Percentiles rank a stretch among this genome's conserved stretches.
Evolutionary conservation across 2,797 vertebrate genomes (phyloP).

Genomic region (Eurystomus glaucurus): DNA sequence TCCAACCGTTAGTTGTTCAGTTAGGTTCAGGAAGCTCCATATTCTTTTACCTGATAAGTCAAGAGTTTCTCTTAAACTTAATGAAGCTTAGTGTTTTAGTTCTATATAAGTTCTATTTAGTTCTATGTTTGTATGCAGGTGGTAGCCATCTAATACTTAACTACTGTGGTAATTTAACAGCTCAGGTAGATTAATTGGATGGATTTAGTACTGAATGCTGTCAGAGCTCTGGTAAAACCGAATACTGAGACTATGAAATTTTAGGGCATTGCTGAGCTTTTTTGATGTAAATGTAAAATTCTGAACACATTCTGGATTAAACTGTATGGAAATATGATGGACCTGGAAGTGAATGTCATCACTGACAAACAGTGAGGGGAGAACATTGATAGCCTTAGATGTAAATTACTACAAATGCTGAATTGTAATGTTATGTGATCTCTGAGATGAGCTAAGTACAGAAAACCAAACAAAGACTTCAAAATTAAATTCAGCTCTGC

Average conservation of each 20-base stretch:
- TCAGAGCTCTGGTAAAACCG: neutral
- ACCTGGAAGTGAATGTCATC: neutral
- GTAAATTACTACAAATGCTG: neutral
- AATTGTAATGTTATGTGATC: too few species aligned
- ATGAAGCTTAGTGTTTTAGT: neutral
- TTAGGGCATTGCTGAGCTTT: neutral
- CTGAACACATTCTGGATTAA: neutral
- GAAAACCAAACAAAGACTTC: neutral
- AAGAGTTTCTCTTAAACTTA: neutral
- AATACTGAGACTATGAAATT: neutral
- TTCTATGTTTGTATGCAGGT: neutral
- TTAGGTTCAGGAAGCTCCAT: neutral
- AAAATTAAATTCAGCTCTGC: neutral
- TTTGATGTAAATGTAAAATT: neutral
- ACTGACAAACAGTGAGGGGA: neutral
- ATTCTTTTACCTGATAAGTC: neutral
- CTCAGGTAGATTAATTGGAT: neutral
- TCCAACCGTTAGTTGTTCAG: neutral
- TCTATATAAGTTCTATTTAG: neutral
- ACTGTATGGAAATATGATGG: neutral
- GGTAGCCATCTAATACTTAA: neutral
- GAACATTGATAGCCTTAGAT: neutral
- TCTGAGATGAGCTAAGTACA: neutral
- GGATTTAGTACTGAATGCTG: neutral
- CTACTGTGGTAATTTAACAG: neutral